Evolutionary conservation across 2,113 vertebrate species (phyloP), one percentile per base, ranked within the genome.

Genomic region (Phodopus roborovskii): DNA sequence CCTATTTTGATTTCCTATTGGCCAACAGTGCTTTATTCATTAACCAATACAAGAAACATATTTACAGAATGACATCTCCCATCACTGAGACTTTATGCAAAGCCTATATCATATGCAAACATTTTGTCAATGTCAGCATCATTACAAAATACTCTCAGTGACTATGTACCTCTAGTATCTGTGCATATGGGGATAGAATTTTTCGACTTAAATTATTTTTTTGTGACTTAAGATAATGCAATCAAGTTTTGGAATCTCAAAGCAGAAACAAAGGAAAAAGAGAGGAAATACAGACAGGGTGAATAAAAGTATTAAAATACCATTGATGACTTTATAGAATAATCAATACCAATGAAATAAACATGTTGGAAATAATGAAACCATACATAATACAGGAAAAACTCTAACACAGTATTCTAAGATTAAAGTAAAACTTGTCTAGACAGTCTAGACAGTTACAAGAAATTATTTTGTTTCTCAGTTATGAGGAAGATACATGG

Each of bases 381-480:
- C 19, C n/a, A 7, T 3, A 9, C 64, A 70, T 28, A 71, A 91
- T 86, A 75, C 26, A 33, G 12, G 26, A 86, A 36, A 7, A 75
- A 1, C n/a, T 90, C 15, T 70, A 28, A 77, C 7, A 90, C 2
- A 33, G 26, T 87, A 28, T 95, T 91, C 85, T 3, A 42, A 39
- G 56, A 64, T 0, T 91, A 19, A 26, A 45, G 85, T 84, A 86
- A 82, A 42, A 66, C 42, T 56, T 3, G 48, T 48, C 62, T 50
- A 81, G 33, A 60, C 17, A 50, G 48, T 39, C 60, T 50, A 85
- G 33, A 53, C 28, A 58, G 83, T 91, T 91, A 15, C 58, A 84
- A 78, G 42, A 95, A n/a, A 92, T 82, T 90, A 82, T 94, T 97
- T 96, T 88, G n/a, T 58, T 91, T 84, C 83, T 95, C 22, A 78